Evolutionary conservation across 1,140 invertebrate species (phyloP).

Genomic region (Lordiphosa stackelbergi): DNA sequence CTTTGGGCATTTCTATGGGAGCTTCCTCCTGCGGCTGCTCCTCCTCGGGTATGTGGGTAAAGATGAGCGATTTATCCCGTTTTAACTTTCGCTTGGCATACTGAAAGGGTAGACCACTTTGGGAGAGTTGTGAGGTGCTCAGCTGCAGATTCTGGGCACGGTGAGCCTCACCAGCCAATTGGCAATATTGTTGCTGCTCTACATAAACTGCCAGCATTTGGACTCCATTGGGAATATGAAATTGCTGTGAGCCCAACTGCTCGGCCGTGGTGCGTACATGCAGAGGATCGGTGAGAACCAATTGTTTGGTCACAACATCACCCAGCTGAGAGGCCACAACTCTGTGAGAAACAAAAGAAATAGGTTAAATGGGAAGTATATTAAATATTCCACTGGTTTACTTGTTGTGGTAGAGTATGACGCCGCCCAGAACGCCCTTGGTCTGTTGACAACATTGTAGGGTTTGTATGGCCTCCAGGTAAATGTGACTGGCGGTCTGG

Average conservation of each 20-base stretch:
- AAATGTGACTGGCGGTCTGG: conserved; percentile 88
- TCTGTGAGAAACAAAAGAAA: conserved; percentile 75
- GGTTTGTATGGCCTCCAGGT: conserved; percentile 88
- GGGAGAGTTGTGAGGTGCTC: conserved; percentile 48
- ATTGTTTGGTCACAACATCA: conserved; percentile 84
- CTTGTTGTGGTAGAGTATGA: conserved; percentile 90
- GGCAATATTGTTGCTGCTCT: conserved; percentile 80
- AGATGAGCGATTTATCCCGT: conserved; percentile 86
- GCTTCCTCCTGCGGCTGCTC: conserved; percentile 48
- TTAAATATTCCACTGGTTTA: conserved; percentile 63
- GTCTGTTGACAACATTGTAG: conserved; percentile 86
- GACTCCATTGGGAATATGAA: conserved; percentile 86
- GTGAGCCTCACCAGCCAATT: conserved; percentile 73
- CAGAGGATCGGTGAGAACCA: conserved; percentile 88
- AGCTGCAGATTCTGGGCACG: conserved; percentile 65
- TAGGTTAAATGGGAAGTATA: not conserved
- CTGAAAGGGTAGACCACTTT: conserved; percentile 53
- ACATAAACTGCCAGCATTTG: conserved; percentile 88
- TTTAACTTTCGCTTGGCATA: conserved; percentile 81
- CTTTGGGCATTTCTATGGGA: conserved; percentile 29
- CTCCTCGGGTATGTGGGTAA: conserved; percentile 87
- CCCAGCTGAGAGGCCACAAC: conserved; percentile 87
- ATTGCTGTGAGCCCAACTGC: conserved; percentile 80
- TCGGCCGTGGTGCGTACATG: conserved; percentile 88
- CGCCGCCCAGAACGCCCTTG: conserved; percentile 85